These are phyloP conservation scores for Zaprionus lineosus DNA, from an alignment of 2,888 invertebrate species.

Conservation along the genomic window DNA sequence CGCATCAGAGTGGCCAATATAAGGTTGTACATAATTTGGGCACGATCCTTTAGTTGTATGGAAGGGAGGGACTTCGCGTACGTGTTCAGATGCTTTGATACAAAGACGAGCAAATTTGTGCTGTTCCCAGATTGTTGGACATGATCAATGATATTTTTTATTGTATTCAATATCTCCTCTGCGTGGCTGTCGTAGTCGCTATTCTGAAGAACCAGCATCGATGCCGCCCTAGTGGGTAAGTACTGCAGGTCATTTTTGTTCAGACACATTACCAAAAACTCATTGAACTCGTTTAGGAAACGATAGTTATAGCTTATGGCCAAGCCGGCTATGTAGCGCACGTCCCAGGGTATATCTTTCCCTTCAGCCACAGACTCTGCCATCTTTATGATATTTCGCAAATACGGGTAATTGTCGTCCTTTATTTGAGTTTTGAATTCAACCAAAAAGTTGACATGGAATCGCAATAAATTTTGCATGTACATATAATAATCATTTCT, in stretches of 20 bases:
- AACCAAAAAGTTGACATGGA: conserved; percentile 81
- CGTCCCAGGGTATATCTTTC: conserved; percentile 86
- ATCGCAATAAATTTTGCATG: conserved; percentile 83
- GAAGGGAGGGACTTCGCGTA: conserved; percentile 54
- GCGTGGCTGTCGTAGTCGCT: conserved; percentile 57
- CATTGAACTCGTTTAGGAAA: conserved; percentile 76
- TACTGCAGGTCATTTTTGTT: conserved; percentile 52
- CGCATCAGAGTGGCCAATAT: conserved; percentile 75
- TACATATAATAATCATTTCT: conserved; percentile 80
- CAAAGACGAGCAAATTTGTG: conserved; percentile 74
- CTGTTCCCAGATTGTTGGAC: conserved; percentile 61
- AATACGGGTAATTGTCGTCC: conserved; percentile 18
- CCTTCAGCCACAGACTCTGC: conserved; percentile 81
- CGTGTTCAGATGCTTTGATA: conserved; percentile 69
- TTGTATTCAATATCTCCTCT: conserved; percentile 58
- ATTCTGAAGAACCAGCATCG: conserved; percentile 73
- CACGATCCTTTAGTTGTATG: conserved; percentile 37
- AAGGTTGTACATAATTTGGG: conserved; percentile 47
- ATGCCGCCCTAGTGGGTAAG: conserved; percentile 74
- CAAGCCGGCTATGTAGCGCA: conserved; percentile 86
- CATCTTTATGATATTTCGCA: conserved; percentile 49
- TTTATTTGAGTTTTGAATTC: conserved; percentile 80
- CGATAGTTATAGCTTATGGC: conserved; percentile 84
- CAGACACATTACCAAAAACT: conserved; percentile 57
- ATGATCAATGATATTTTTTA: conserved; percentile 53